Evolutionary conservation across 2,888 invertebrate genomes (phyloP).

Genomic region (Pachymerium ferrugineum): DNA sequence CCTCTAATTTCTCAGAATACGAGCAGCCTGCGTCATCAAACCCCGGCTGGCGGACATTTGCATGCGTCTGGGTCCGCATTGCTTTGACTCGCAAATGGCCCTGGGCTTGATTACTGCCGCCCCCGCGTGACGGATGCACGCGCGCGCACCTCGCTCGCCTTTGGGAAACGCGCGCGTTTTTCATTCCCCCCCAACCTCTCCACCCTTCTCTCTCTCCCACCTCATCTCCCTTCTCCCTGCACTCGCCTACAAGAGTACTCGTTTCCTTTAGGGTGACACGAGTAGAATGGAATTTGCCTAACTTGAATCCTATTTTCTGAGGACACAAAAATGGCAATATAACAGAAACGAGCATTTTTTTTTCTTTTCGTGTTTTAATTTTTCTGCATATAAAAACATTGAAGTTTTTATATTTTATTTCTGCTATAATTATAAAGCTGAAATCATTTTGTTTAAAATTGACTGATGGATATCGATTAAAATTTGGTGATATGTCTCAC

Average conservation of each 20-base stretch:
- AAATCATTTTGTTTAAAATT: too few relatives aligned
- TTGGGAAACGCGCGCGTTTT: slow-evolving; percentile 17
- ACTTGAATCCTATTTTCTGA: neutral
- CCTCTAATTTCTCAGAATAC: slow-evolving; percentile 32
- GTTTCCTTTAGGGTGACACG: slow-evolving; percentile 22
- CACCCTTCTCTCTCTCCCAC: neutral
- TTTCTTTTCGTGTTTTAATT: neutral
- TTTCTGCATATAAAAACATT: too few relatives aligned
- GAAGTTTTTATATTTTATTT: too few relatives aligned
- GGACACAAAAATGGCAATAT: neutral
- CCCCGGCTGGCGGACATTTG: slow-evolving; percentile 31
- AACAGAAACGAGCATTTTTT: neutral
- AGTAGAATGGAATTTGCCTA: slow-evolving; percentile 3
- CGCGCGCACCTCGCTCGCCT: slow-evolving; percentile 1
- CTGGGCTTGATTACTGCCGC: slow-evolving; percentile 29
- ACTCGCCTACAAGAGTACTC: slow-evolving; percentile 13
- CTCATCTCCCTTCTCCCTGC: neutral
- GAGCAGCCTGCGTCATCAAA: slow-evolving; percentile 29
- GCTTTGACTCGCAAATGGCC: slow-evolving; percentile 33
- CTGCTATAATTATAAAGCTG: too few relatives aligned
- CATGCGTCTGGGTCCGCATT: slow-evolving; percentile 29
- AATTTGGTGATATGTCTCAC: too few relatives aligned
- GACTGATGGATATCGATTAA: too few relatives aligned
- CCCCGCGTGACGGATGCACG: slow-evolving; percentile 31
- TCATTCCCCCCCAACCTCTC: neutral